Percentiles rank a stretch among this genome's conserved stretches.
phyloP scores from a whole-genome alignment of 2,113 vertebrate genomes.

The Sula dactylatra region DNA sequence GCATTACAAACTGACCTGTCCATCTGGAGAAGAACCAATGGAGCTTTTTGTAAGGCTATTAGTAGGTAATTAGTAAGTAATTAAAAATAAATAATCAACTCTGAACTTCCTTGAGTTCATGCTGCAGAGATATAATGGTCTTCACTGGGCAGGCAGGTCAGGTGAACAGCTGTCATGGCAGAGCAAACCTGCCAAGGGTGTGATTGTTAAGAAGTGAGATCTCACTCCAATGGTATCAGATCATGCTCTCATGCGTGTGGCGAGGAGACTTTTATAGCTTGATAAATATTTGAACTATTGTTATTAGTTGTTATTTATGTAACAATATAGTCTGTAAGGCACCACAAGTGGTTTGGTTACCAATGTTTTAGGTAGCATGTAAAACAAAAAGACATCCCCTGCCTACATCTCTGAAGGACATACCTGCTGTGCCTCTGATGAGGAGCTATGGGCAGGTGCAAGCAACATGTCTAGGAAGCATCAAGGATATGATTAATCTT shows the following conservation, averaged over 20 bases:
- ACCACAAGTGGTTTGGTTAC: not conserved
- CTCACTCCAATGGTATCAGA: not conserved
- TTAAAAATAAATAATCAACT: not conserved
- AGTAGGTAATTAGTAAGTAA: not conserved
- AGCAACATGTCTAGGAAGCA: not conserved
- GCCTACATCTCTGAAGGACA: not conserved
- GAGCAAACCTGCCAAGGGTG: not conserved
- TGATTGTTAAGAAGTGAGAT: not conserved
- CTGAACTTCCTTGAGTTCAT: not conserved
- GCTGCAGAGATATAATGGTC: not conserved
- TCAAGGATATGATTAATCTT: conserved; percentile 2
- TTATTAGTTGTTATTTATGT: not conserved
- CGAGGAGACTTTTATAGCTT: not conserved
- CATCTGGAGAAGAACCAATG: not conserved
- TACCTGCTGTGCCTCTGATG: not conserved
- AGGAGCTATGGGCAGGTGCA: not conserved
- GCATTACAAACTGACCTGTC: not conserved
- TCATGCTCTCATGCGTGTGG: not conserved
- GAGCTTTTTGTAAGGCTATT: not conserved
- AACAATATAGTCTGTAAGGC: not conserved
- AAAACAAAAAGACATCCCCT: not conserved
- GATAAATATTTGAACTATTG: not conserved
- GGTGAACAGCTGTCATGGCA: not conserved
- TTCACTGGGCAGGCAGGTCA: not conserved
- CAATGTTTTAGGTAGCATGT: not conserved